phyloP scores from a whole-genome alignment of 2,113 vertebrate species.

The Cinclus mexicanus region DNA sequence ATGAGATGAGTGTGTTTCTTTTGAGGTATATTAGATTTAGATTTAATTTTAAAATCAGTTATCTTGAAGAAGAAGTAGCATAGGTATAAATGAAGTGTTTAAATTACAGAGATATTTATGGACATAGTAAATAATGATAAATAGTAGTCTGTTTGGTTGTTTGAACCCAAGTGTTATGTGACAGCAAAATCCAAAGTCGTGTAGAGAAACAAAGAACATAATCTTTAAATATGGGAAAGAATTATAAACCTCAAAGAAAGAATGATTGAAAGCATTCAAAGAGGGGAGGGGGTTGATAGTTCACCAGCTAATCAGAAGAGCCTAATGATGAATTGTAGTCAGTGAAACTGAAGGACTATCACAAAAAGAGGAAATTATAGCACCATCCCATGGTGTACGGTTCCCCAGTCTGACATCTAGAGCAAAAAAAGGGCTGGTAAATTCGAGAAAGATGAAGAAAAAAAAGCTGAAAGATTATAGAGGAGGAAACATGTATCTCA shows the following conservation, averaged over 20 bases:
- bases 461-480: not conserved
- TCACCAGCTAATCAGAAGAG: not conserved
- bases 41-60: not conserved
- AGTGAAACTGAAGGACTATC: not conserved
- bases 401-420: not conserved
- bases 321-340: not conserved
- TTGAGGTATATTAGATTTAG: not conserved
- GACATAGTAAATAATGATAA: not conserved
- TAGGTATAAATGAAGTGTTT: not conserved
- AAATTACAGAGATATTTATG: not conserved
- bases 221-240: not conserved
- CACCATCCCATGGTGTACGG: not conserved
- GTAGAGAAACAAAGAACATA: not conserved
- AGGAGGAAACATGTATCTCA: not conserved
- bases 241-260: not conserved
- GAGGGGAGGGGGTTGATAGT: rapidly evolving
- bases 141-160: not conserved
- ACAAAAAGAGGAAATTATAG: not conserved
- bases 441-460: not conserved
- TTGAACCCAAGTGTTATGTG: not conserved
- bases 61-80: not conserved
- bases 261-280: not conserved
- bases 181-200: not conserved
- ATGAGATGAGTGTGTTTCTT: not conserved
- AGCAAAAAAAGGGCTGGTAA: not conserved